These are phyloP conservation scores for Leuciscus idus DNA, from an alignment of 2,113 vertebrate species.

Conservation along the genomic window DNA sequence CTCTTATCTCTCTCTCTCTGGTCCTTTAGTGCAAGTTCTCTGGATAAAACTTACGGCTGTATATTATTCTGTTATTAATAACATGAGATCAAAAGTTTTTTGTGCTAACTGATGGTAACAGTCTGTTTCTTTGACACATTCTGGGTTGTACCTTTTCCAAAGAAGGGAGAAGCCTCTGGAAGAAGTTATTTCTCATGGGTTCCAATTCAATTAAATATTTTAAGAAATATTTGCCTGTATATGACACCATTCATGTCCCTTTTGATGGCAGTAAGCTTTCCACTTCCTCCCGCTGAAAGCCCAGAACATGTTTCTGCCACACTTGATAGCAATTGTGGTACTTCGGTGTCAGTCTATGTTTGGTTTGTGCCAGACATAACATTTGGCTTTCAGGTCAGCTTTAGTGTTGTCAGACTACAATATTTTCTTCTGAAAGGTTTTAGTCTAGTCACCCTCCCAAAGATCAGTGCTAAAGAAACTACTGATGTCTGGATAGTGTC, in stretches of 20 bases:
- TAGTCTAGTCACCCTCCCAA: not conserved
- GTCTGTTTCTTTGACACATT: not conserved
- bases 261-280: not conserved
- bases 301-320: not conserved
- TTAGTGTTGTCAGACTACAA: not conserved
- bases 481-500: conserved; percentile 10
- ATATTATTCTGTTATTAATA: not conserved
- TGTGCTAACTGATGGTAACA: conserved; percentile 19
- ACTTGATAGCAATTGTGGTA: not conserved
- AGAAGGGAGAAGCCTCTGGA: not conserved
- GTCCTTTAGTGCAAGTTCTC: not conserved
- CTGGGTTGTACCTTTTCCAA: not conserved
- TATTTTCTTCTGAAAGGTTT: not conserved
- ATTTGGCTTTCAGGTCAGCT: not conserved
- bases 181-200: too few relatives aligned
- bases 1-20: not conserved
- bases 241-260: not conserved
- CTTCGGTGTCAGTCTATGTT: not conserved
- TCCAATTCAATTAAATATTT: not conserved
- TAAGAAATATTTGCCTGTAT: not conserved
- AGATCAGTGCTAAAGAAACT: not conserved
- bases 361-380: conserved; percentile 3
- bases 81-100: not conserved
- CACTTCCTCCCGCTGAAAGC: not conserved
- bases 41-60: not conserved